Evolutionary conservation across 1,140 invertebrate genomes (phyloP).

Genomic region (Drosophila biarmipes): DNA sequence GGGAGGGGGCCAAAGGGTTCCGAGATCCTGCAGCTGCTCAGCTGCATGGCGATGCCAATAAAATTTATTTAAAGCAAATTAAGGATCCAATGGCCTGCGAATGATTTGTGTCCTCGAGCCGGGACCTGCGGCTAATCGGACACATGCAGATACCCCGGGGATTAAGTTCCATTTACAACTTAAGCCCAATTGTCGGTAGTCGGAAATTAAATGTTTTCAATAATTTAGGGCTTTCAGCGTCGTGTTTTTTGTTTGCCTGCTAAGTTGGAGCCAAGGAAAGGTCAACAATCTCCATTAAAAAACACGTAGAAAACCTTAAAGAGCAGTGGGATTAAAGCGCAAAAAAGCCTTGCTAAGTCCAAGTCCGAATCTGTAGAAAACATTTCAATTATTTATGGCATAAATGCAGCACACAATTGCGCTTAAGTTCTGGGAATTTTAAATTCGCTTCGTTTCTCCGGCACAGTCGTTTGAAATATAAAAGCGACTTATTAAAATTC

Average conservation of each 20-base stretch:
- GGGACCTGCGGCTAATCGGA: slow-evolving; percentile 31
- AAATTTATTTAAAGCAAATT: slow-evolving; percentile 79
- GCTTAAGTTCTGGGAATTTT: slow-evolving; percentile 2
- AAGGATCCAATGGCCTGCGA: slow-evolving; percentile 62
- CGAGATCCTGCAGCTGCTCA: slow-evolving; percentile 34
- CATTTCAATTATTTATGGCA: slow-evolving; percentile 38
- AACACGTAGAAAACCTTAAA: not conserved
- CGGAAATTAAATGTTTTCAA: slow-evolving; percentile 31
- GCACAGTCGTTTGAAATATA: not conserved
- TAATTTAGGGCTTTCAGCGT: slow-evolving; percentile 28
- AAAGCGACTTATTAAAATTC: slow-evolving; percentile 36
- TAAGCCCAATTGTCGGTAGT: slow-evolving; percentile 23
- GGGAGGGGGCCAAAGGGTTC: not conserved
- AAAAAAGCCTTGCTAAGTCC: slow-evolving; percentile 1
- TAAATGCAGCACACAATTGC: slow-evolving; percentile 8
- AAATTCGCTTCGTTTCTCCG: not conserved
- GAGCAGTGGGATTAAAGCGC: not conserved
- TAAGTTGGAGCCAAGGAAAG: not conserved
- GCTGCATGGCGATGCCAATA: slow-evolving; percentile 65
- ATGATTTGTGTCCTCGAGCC: slow-evolving; percentile 51
- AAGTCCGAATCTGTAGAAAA: not conserved
- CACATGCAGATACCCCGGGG: slow-evolving; percentile 9
- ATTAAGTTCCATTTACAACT: slow-evolving; percentile 34
- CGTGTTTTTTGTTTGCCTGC: not conserved
- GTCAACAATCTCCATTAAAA: not conserved